Percentiles rank a stretch among this genome's conserved stretches.
These are phyloP conservation scores for Cynopterus sphinx DNA, from an alignment of 2,797 vertebrate genomes.

Conservation along the genomic window DNA sequence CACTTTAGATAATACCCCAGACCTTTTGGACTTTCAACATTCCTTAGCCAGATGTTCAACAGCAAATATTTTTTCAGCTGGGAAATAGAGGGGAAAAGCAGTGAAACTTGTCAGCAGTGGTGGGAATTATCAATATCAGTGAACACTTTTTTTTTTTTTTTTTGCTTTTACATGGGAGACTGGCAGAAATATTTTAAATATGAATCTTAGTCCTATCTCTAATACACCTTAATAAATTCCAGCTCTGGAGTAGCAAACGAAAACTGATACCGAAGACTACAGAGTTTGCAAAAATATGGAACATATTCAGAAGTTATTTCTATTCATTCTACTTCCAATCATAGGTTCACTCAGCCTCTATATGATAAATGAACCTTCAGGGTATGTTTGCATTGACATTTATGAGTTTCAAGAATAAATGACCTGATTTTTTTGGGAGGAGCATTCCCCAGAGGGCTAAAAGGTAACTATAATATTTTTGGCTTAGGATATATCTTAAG, in stretches of 20 bases:
- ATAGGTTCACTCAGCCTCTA: slow-evolving; percentile 64
- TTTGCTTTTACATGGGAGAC: slow-evolving; percentile 81
- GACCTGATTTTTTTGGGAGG: slow-evolving; percentile 51
- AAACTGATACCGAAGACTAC: slow-evolving; percentile 72
- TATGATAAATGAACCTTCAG: slow-evolving; percentile 76
- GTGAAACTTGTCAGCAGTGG: slow-evolving; percentile 83
- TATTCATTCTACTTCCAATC: slow-evolving; percentile 74
- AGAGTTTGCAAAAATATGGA: slow-evolving; percentile 69
- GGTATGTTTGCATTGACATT: slow-evolving; percentile 66
- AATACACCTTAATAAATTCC: slow-evolving; percentile 84
- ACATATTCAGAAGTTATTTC: slow-evolving; percentile 81
- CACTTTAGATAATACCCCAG: slow-evolving; percentile 83
- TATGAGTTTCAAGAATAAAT: slow-evolving; percentile 74
- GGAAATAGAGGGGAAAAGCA: slow-evolving; percentile 82
- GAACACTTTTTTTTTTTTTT: slow-evolving; percentile 74
- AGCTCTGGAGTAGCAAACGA: slow-evolving; percentile 73
- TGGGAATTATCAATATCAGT: slow-evolving; percentile 83
- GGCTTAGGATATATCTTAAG: slow-evolving; percentile 56
- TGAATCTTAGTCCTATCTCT: slow-evolving; percentile 70
- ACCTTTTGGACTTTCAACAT: slow-evolving; percentile 83
- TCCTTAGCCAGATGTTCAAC: slow-evolving; percentile 91
- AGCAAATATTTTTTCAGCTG: slow-evolving; percentile 93
- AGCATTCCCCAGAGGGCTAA: slow-evolving; percentile 46
- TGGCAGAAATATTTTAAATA: slow-evolving; percentile 83
- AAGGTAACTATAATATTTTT: slow-evolving; percentile 59